Conservation (phyloP, 2,888 invertebrate genomes). For the Scotopteryx bipunctaria region DNA sequence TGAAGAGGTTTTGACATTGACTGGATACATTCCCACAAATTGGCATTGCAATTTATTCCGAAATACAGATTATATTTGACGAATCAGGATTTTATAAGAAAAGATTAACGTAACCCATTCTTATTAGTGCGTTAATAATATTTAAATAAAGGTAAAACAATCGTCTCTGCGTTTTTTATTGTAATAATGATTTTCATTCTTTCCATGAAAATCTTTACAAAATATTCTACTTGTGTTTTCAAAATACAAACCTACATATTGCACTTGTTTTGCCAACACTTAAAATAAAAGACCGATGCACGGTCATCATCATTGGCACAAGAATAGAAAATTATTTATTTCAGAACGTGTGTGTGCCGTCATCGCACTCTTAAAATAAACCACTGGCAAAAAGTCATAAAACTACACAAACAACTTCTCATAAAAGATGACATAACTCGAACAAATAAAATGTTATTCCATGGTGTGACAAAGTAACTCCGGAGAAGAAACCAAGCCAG, state of each 20-base stretch:
- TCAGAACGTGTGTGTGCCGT: too few relatives aligned
- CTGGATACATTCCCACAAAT: constrained; percentile 3
- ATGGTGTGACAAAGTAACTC: neutral
- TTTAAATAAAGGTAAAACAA: too few relatives aligned
- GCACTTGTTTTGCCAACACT: neutral
- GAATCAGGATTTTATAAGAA: too few relatives aligned
- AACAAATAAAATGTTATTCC: neutral
- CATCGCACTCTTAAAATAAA: constrained; percentile 10
- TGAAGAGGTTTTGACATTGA: neutral
- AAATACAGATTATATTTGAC: constrained; percentile 1
- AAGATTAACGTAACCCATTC: too few relatives aligned
- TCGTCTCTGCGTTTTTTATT: too few relatives aligned
- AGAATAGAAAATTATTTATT: constrained; percentile 10
- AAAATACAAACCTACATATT: neutral
- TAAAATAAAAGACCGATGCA: constrained; percentile 24
- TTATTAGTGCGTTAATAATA: too few relatives aligned
- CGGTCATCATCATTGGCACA: constrained; percentile 33
- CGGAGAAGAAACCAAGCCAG: too few relatives aligned
- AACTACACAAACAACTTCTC: neutral
- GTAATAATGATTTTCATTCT: too few relatives aligned
- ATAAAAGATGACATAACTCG: constrained; percentile 1
- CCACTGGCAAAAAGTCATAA: neutral
- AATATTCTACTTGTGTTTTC: neutral
- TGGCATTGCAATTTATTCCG: constrained; percentile 3
- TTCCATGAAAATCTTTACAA: too few relatives aligned